Percentiles rank a stretch among this genome's conserved stretches.
Conservation (phyloP, 2,113 vertebrate genomes). For the Mus pahari region DNA sequence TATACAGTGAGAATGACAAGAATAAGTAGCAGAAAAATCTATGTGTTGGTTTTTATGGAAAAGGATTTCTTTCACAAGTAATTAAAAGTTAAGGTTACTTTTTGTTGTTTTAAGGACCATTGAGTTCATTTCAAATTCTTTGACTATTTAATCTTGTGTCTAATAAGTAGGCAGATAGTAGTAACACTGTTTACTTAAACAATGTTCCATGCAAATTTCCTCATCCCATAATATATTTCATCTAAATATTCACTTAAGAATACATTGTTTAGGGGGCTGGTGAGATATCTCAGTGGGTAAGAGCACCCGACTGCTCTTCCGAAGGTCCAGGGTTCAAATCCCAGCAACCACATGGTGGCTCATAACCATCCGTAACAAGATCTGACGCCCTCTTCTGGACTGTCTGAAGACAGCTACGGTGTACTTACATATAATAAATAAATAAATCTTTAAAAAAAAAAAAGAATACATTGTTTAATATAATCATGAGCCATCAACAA, state of each 20-base stretch:
- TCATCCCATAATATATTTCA: not conserved
- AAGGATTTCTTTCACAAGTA: not conserved
- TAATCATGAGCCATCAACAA: constrained; percentile 15
- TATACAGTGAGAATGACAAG: not conserved
- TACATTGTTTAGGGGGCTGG: not conserved
- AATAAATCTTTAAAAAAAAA: too few relatives aligned
- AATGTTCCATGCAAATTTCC: not conserved
- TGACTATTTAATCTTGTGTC: not conserved
- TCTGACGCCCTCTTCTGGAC: too few relatives aligned
- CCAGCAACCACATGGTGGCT: too few relatives aligned
- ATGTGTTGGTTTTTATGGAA: not conserved
- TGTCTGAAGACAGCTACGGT: too few relatives aligned
- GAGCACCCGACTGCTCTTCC: too few relatives aligned
- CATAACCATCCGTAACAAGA: too few relatives aligned
- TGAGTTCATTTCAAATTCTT: not conserved
- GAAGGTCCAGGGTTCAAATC: too few relatives aligned
- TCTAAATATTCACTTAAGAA: not conserved
- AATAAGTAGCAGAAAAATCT: not conserved
- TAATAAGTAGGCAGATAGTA: not conserved
- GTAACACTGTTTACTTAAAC: constrained; percentile 18
- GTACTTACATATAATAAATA: too few relatives aligned
- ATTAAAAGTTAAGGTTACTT: constrained; percentile 2
- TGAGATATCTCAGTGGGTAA: too few relatives aligned
- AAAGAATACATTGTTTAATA: not conserved
- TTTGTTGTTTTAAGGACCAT: not conserved